Base-by-base conservation (phyloP, 2,888 invertebrate species). In the Amphiduros pacificus region DNA sequence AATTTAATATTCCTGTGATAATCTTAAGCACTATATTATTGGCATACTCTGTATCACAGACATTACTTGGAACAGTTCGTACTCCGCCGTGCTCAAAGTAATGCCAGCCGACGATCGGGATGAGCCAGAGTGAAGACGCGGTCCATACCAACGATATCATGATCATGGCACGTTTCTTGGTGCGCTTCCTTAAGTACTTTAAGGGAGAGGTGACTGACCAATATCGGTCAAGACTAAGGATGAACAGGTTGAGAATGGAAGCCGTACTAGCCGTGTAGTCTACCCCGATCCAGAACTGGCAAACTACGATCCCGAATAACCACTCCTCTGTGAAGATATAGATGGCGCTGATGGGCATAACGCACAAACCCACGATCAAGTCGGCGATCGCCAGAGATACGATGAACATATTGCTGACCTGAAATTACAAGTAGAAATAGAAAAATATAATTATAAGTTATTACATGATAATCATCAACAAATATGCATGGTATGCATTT, bases 181-280 rank as follows among this genome's bases (percentile, higher is more conserved):
- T 85, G 53, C 85, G 69, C 68, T 82, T 80, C 9, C 84, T 75
- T 54, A 85, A 71, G 73, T 85, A 85, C 60, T 82, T 77, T n/a
- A 85, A 72, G 2, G 85, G 85, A 3, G 82, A 78, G 20, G 83
- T 84, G 53, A 85, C 85, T 28, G 84, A 84, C 85, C 85, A 85
- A 72, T 85, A 85, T 22, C 84, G 77, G 64, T 82, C 81, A 2
- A 82, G 72, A 65, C 79, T 79, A 41, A 82, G 74, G 49, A 81
- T 81, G 70, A 86, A 85, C 36, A 87, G 81, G 72, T 87, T 87
- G 52, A 87, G 83, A 62, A 87, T 87, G 56, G 85, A 85, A 9
- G 87, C 86, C 0, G 87, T 87, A 71, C 85, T 85, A 60, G 87
- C 87, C 1, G 85, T 86, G 74, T 87, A 87, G 74, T 87, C 87